Evolutionary conservation across 2,888 invertebrate genomes (phyloP), one percentile per base, ranked within the genome.

Genomic region (Macropis europaea): DNA sequence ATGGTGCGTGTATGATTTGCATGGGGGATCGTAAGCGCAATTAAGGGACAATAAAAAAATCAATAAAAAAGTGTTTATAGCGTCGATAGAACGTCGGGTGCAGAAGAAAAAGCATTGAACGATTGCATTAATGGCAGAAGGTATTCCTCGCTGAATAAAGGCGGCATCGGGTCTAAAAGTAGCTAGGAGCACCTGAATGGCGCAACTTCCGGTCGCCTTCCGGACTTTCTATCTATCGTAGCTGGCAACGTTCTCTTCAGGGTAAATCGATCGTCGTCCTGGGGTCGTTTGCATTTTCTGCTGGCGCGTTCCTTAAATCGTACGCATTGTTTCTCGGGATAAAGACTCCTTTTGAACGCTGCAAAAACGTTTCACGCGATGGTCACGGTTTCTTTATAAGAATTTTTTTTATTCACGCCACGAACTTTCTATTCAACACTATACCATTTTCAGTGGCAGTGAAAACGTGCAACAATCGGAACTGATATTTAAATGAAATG

Each of bases 201-300:
- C 48, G 60, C 59, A 56, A 61, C 57, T 69, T 69, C 63, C 73
- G 54, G 54, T 32, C 59, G 24, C n/a, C 50, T 67, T 62, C 60
- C 70, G 66, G 53, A 64, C 50, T 69, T 67, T 62, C 62, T 47
- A 52, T 43, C 9, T 6, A 24, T 7, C 24, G 17, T 24, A 47
- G 38, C 17, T 30, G 11, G 28, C 34, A 54, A 50, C 47, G 47
- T 42, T 36, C 40, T 53, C 60, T 53, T 34, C 32, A 26, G 11
- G 34, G 45, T 47, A 53, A 57, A 56, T 62, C 42, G 34, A 57
- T 57, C 47, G 48, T 5, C 28, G 15, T 38, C 3, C 9, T 13
- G 19, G 15, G 19, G 45, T 43, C 15, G 19, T 30, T 43, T 17
- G 13, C 36, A 9, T 43, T 30, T 28, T 26, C 40, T 15, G 5